Evolutionary conservation across 2,888 invertebrate genomes (phyloP), one percentile per base, ranked within the genome.

Genomic region (Tenthredo scrophulariae): DNA sequence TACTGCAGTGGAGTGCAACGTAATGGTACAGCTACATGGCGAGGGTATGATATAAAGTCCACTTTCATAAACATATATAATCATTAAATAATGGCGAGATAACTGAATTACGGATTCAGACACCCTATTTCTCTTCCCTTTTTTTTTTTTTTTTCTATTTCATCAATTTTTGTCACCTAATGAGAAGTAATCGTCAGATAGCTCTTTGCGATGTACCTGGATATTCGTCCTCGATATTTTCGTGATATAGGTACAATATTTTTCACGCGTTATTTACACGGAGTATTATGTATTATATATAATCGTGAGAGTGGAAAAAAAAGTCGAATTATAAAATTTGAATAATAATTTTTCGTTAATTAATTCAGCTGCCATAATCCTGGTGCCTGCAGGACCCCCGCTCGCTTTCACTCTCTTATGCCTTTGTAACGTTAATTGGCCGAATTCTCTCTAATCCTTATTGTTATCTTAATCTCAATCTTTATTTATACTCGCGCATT

Each of bases 401-500:
- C 26, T 10, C 43, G n/a, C 26, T n/a, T n/a, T 26, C 75, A 37
- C 40, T 40, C 46, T 40, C 72, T 15, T 26, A 26, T 22, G 58
- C 50, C 79, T 79, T 62, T 79, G 79, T 79, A 79, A 79, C 79
- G 79, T 79, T 79, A 84, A 84, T 84, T 84, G 84, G 84, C 65
- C 84, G 77, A 84, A 84, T 84, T 84, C 84, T 79, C 79, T 79
- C 79, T 79, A 79, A 79, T 79, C 58, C 79, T 79, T 62, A 79
- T 79, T 79, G 58, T 79, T 79, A 79, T 79, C 79, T 79, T 84
- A 84, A 84, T 84, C 84, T 79, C 74, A 65, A 84, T 84, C 84
- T 84, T 84, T 84, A 84, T 84, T 84, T 84, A 84, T 84, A 77
- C 65, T 22, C 75, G 29, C n/a, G 75, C 54, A 84, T 84, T 84